phyloP scores from a whole-genome alignment of 2,888 invertebrate species.

The Tipula unca region DNA sequence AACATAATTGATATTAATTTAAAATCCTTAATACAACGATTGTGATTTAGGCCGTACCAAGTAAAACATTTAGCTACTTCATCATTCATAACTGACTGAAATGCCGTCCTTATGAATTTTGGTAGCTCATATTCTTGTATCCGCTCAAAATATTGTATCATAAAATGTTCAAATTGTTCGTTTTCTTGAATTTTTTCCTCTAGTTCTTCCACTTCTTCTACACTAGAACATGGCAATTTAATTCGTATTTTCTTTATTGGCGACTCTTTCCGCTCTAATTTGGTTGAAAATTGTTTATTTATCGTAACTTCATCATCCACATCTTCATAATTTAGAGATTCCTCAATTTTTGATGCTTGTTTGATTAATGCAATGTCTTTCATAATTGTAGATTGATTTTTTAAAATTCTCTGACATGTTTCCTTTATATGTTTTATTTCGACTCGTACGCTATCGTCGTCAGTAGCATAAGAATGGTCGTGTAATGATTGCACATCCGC shows the following conservation, averaged over 20 bases:
- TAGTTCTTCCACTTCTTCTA: neutral
- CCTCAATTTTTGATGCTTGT: neutral
- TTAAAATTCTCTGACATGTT: neutral
- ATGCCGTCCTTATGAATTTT: neutral
- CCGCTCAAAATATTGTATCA: neutral
- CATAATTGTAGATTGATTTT: neutral
- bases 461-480: neutral
- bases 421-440: neutral
- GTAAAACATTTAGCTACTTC: neutral
- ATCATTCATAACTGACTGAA: neutral
- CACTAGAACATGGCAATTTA: neutral
- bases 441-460: neutral
- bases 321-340: neutral
- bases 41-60: neutral
- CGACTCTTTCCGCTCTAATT: neutral
- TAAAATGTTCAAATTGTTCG: neutral
- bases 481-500: neutral
- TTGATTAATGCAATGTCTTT: neutral
- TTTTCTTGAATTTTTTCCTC: neutral
- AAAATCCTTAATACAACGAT: neutral
- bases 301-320: neutral
- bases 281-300: neutral
- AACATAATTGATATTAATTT: neutral
- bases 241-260: neutral
- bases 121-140: neutral